Base-by-base conservation (phyloP, 2,113 vertebrate species). In the Osmerus mordax region DNA sequence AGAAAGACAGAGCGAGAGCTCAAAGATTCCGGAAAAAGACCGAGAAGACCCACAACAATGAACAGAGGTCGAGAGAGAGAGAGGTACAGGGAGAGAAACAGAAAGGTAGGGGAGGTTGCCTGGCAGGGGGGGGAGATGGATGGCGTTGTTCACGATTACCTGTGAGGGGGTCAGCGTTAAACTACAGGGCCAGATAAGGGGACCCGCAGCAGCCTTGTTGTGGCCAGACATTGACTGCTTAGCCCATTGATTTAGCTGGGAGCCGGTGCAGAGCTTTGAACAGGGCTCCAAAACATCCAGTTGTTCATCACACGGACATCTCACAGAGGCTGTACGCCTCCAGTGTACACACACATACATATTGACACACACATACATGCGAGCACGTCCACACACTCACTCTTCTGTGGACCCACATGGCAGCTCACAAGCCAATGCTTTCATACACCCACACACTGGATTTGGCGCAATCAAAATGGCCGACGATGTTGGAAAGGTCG, bases 111-210 rank as follows among this genome's bases (percentile, higher is more conserved):
- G 76, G 83, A 86, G 80, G 73, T 78, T 84, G 87, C 85, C 65
- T 72, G 74, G 69, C 77, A 76, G 63, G 65, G 23, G 21, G 81
- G 86, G 73, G 79, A 88, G 93, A 92, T 90, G 93, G 89, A 90
- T 90, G 89, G 84, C 79, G 84, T 18, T 88, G 89, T 90, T 87
- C 89, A 86, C 81, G 75, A 76, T 89, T 90, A 85, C 91, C 91
- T 92, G 85, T 87, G 88, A 66, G 82, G 87, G 89, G 93, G 89
- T 91, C 88, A 88, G 92, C 86, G 88, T 88, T 86, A 90, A 87
- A 93, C 86, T 85, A 88, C 87, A 75, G 19, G 28, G 75, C 74
- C 80, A 89, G 91, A 89, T 87, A 84, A 86, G 70, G 76, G 81
- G 41, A 47, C 79, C 87, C 84, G 78, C 87, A 88, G 76, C 79